phyloP scores from a whole-genome alignment of 64 coral and sea anemone species.

The Acropora tenuis region DNA sequence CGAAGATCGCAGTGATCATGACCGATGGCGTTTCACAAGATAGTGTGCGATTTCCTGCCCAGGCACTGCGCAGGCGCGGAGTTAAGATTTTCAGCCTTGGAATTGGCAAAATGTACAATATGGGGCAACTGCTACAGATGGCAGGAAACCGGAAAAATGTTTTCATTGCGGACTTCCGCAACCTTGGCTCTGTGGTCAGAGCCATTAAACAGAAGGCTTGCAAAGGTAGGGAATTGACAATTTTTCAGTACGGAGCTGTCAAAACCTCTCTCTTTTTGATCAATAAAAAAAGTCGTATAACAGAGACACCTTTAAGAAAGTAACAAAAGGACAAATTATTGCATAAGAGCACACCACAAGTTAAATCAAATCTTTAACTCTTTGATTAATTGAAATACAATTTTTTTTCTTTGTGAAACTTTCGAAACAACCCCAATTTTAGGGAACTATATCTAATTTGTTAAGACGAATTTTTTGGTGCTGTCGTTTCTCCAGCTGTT shows the following conservation, averaged over 20 bases:
- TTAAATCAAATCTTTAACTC: too few species aligned
- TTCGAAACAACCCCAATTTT: too few species aligned
- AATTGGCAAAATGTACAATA: constrained; percentile 62
- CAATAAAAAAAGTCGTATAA: too few species aligned
- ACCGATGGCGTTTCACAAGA: constrained; percentile 84
- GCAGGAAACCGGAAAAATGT: constrained; percentile 53
- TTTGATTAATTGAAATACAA: too few species aligned
- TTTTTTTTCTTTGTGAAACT: too few species aligned
- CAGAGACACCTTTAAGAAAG: too few species aligned
- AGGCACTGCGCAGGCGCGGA: constrained; percentile 20
- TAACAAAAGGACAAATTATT: too few species aligned
- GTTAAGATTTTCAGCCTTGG: constrained; percentile 69
- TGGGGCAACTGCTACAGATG: constrained; percentile 65
- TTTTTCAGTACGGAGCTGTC: too few species aligned
- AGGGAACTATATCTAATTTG: too few species aligned
- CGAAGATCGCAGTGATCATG: constrained; percentile 60
- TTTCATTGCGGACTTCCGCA: constrained; percentile 67
- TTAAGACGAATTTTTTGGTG: too few species aligned
- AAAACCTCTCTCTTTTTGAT: too few species aligned
- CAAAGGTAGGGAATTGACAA: constrained; percentile 11
- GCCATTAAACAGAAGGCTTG: constrained; percentile 72
- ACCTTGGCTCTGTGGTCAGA: constrained; percentile 57
- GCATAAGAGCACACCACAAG: too few species aligned
- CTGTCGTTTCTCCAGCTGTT: not conserved
- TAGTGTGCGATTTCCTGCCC: constrained; percentile 39